Percentiles rank a stretch among this genome's conserved stretches.
These are phyloP conservation scores for Grus americana DNA, from an alignment of 2,113 vertebrate genomes.

Conservation along the genomic window DNA sequence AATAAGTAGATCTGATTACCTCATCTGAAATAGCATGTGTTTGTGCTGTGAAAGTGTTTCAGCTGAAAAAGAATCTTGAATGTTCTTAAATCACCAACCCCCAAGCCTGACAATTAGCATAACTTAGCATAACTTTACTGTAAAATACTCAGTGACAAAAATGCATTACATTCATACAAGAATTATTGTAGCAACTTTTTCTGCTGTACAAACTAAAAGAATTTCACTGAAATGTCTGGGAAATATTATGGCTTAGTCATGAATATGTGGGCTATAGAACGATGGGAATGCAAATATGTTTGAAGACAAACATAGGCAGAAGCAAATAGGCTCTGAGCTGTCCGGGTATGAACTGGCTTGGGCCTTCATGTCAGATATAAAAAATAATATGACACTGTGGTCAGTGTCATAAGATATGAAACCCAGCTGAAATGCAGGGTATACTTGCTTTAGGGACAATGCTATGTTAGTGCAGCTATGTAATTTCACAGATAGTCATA, in stretches of 20 bases:
- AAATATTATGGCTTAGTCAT: not conserved
- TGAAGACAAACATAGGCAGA: not conserved
- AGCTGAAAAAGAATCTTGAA: not conserved
- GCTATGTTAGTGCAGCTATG: not conserved
- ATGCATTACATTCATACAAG: not conserved
- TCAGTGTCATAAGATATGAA: not conserved
- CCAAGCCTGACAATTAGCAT: conserved; percentile 27
- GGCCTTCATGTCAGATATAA: not conserved
- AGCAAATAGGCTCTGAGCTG: not conserved
- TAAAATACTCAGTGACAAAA: conserved; percentile 14
- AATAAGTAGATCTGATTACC: not conserved
- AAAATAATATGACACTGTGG: not conserved
- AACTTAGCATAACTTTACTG: conserved; percentile 51
- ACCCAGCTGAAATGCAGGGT: not conserved
- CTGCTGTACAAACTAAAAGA: not conserved
- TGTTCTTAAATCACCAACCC: conserved; percentile 15
- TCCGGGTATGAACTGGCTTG: not conserved
- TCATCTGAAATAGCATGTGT: not conserved
- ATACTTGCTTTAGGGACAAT: not conserved
- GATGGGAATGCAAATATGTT: not conserved
- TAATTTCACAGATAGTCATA: not conserved
- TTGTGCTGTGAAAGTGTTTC: conserved; percentile 7
- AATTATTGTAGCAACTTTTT: not conserved
- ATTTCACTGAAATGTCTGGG: not conserved
- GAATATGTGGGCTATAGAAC: not conserved